Evolutionary conservation across 2,113 vertebrate species (phyloP).

Genomic region (Echinops telfairi): DNA sequence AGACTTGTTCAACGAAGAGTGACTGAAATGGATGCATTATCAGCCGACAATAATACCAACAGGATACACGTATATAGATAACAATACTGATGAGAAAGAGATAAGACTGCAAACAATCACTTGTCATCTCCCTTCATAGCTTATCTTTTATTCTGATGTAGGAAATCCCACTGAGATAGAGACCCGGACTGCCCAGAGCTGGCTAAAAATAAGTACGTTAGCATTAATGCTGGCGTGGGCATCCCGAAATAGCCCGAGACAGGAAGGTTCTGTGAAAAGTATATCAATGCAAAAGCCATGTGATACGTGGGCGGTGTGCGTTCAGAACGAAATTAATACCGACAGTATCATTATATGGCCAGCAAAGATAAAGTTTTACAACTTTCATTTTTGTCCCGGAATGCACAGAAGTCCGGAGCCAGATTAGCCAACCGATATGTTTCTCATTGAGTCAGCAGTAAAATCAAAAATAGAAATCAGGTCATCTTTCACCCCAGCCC

Average conservation of each 20-base stretch:
- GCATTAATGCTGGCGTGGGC: background rate
- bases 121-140: background rate
- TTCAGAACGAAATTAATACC: background rate
- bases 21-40: background rate
- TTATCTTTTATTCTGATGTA: background rate
- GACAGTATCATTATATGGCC: background rate
- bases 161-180: background rate
- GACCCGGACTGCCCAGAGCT: background rate
- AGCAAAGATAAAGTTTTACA: constrained; percentile 39
- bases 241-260: background rate
- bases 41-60: background rate
- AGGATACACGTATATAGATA: too few species aligned
- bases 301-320: background rate
- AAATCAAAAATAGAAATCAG: constrained; percentile 74
- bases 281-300: fast-evolving
- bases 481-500: constrained; percentile 17
- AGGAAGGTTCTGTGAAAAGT: background rate
- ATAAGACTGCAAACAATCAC: fast-evolving
- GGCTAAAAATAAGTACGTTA: background rate
- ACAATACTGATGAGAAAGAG: background rate
- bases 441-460: constrained; percentile 75
- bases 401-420: background rate
- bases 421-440: constrained; percentile 53
- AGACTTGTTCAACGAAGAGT: too few species aligned
- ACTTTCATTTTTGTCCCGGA: constrained; percentile 46